Evolutionary conservation across 2,797 vertebrate genomes (phyloP).

Genomic region (Schizothorax lantsangensis): DNA sequence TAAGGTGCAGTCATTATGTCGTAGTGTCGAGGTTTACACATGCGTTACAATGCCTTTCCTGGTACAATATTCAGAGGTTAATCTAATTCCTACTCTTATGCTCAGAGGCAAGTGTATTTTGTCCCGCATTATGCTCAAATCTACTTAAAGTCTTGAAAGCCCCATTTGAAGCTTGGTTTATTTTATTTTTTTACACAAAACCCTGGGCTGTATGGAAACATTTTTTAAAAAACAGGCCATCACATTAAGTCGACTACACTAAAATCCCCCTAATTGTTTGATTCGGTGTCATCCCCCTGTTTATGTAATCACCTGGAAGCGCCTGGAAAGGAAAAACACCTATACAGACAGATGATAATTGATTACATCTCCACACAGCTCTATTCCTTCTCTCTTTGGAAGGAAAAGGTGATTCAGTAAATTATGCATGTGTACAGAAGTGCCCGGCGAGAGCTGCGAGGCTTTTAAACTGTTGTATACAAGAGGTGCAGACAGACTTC

Average conservation of each 20-base stretch:
- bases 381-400: slow-evolving; percentile 70
- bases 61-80: slow-evolving; percentile 40
- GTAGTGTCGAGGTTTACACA: slow-evolving; percentile 4
- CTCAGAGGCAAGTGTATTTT: slow-evolving; percentile 39
- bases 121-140: slow-evolving; percentile 46
- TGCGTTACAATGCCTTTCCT: slow-evolving; percentile 26
- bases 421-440: slow-evolving; percentile 82
- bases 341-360: slow-evolving; percentile 75
- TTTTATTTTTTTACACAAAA: slow-evolving; percentile 1
- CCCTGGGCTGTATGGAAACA: neutral
- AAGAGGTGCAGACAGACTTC: slow-evolving; percentile 69
- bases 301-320: slow-evolving; percentile 7
- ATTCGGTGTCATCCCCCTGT: neutral
- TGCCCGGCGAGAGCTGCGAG: slow-evolving; percentile 63
- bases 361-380: slow-evolving; percentile 78
- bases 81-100: slow-evolving; percentile 40
- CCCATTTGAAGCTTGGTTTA: slow-evolving; percentile 33
- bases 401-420: slow-evolving; percentile 77
- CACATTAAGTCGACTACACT: slow-evolving; percentile 11
- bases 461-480: slow-evolving; percentile 80
- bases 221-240: slow-evolving; percentile 20
- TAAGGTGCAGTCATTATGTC: slow-evolving; percentile 29
- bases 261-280: slow-evolving; percentile 4
- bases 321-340: slow-evolving; percentile 55
- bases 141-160: slow-evolving; percentile 47